These are phyloP conservation scores for Microctonus brassicae DNA, from an alignment of 2,888 invertebrate species.

Conservation along the genomic window DNA sequence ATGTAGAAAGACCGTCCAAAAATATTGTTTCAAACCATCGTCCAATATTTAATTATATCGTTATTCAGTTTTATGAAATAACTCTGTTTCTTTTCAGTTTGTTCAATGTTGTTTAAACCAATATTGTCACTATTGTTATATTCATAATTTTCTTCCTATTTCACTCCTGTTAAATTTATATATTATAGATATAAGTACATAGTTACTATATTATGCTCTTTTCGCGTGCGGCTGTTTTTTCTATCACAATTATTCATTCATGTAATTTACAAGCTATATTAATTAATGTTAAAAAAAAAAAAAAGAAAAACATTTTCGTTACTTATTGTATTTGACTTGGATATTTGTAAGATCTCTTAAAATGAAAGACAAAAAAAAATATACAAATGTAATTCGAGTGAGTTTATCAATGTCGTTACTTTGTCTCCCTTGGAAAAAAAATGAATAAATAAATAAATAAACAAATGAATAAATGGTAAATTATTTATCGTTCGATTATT, in stretches of 20 bases:
- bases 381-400: background rate
- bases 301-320: background rate
- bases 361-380: background rate
- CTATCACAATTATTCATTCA: background rate
- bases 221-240: background rate
- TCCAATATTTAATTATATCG: background rate
- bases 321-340: background rate
- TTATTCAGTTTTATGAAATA: no score
- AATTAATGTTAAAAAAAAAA: background rate
- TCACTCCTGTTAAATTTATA: background rate
- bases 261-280: background rate
- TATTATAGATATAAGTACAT: background rate
- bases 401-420: background rate
- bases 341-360: background rate
- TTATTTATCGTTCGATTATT: background rate
- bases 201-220: background rate
- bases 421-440: background rate
- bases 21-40: background rate
- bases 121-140: background rate
- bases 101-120: no score
- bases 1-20: constrained; percentile 1
- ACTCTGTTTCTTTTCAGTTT: no score
- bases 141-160: background rate
- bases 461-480: no score
- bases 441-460: no score